Base-by-base conservation (phyloP, 1,140 invertebrate genomes). In the Hirudo medicinalis region DNA sequence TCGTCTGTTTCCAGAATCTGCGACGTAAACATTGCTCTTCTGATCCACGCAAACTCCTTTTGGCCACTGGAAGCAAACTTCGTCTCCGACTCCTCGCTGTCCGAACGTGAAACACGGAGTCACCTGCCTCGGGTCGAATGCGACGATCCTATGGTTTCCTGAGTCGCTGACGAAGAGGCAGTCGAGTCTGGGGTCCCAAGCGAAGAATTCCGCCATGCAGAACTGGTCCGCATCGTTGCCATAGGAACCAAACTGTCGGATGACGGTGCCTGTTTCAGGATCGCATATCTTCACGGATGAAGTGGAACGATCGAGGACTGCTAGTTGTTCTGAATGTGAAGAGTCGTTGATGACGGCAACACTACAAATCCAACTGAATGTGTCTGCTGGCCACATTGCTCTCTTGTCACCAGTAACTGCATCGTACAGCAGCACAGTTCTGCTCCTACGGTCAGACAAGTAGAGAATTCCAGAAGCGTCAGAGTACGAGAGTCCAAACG, bases 1-100 rank as follows among this genome's bases (percentile, higher is more conserved):
- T 2, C 92, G 86, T 82, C 94, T 92, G 79, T 96, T 95, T 76
- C 91, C 90, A 74, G 91, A 85, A 80, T 95, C 92, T 3, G 92
- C 90, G 0, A 97, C 87, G n/a, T 92, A 85, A 15, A 94, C 87
- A 74, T 91, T 85, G 0, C 90, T 90, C 66, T 88, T 85, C 66
- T 85, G 85, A 78, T 93, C 90, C 43, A 89, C 88, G 72, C 90
- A 90, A 3, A 96, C 85, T 0, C 93, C 93, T 91, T 93, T 95
- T 0, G 93, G 92, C 66, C 91, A 86, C 75, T 89, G 90, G 9
- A 92, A 83, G 77, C 91, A 86, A 0, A 90, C 88, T 73, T 88
- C 85, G 8, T 84, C 84, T 70, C 87, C 86, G 0, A 89, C 89
- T 63, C 57, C 57, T 75, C 90, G 87, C 54, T 84, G 84, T 6